These are phyloP conservation scores for Leptatherina wallacei DNA, from an alignment of 2,797 vertebrate genomes.

Conservation along the genomic window DNA sequence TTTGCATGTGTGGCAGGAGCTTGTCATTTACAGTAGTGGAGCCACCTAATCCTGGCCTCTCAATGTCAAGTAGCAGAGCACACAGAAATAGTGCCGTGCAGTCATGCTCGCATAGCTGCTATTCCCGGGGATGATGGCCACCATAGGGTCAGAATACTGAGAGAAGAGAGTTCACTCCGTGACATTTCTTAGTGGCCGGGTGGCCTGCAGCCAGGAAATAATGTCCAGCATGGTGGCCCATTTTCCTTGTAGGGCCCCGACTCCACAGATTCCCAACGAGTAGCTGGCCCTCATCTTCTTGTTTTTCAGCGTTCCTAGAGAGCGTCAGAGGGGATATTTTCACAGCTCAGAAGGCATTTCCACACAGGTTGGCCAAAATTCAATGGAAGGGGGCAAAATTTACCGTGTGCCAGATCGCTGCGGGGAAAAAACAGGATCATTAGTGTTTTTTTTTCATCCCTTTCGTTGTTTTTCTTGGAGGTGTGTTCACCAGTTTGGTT, in stretches of 20 bases:
- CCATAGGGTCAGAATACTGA: slow-evolving; percentile 63
- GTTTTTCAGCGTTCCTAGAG: slow-evolving; percentile 49
- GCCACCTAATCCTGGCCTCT: slow-evolving; percentile 80
- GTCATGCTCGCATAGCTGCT: slow-evolving; percentile 84
- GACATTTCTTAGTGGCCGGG: slow-evolving; percentile 40
- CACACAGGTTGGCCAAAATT: slow-evolving; percentile 42
- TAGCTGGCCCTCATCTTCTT: slow-evolving; percentile 13
- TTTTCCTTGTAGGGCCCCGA: slow-evolving; percentile 65
- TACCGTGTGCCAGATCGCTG: slow-evolving; percentile 28
- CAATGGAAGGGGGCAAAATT: slow-evolving; percentile 27
- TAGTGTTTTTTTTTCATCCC: slow-evolving; percentile 24
- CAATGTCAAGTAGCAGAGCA: slow-evolving; percentile 81
- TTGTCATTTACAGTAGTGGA: slow-evolving; percentile 79
- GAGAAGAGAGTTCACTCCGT: slow-evolving; percentile 57
- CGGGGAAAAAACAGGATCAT: slow-evolving; percentile 26
- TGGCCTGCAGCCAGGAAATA: slow-evolving; percentile 59
- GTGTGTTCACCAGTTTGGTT: slow-evolving; percentile 2
- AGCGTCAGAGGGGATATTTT: slow-evolving; percentile 37
- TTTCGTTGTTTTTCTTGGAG: slow-evolving; percentile 13
- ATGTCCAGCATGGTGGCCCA: slow-evolving; percentile 46
- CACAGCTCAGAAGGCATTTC: slow-evolving; percentile 53
- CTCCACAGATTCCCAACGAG: slow-evolving; percentile 6
- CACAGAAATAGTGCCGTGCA: slow-evolving; percentile 82
- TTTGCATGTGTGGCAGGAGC: slow-evolving; percentile 64
- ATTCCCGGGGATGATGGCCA: slow-evolving; percentile 75